phyloP scores from a whole-genome alignment of 2,797 vertebrate species.

The Tolypeutes matacus region DNA sequence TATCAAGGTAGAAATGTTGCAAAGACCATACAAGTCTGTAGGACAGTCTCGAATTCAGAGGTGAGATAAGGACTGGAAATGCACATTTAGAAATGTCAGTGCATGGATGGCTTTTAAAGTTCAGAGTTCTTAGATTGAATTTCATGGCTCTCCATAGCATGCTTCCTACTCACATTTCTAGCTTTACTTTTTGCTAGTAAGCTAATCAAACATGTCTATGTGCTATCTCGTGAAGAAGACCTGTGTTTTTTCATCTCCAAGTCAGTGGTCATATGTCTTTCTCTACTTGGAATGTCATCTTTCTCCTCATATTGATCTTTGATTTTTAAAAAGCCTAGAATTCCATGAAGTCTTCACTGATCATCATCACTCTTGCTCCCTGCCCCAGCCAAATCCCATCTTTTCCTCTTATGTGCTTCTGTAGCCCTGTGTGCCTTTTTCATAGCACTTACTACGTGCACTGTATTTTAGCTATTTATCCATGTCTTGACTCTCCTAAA shows the following conservation, averaged over 20 bases:
- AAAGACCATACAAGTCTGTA: not conserved
- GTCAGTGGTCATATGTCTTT: slow-evolving; percentile 6
- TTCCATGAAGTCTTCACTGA: not conserved
- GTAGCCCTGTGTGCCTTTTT: not conserved
- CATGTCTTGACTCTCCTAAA: slow-evolving; percentile 19
- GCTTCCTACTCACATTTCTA: not conserved
- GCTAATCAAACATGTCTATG: not conserved
- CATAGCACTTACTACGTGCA: not conserved
- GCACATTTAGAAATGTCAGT: not conserved
- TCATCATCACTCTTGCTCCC: not conserved
- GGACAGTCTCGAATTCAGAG: not conserved
- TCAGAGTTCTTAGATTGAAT: slow-evolving; percentile 30
- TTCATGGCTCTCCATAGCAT: not conserved
- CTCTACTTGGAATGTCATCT: not conserved
- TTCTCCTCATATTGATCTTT: slow-evolving; percentile 4
- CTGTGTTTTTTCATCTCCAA: slow-evolving; percentile 1
- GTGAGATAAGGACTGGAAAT: slow-evolving; percentile 4
- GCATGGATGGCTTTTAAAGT: slow-evolving; percentile 17
- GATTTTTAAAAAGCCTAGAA: slow-evolving; percentile 37
- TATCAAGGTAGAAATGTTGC: not conserved
- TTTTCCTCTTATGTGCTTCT: slow-evolving; percentile 36
- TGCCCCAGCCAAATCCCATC: not conserved
- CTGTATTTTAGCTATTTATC: not conserved
- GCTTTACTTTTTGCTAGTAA: slow-evolving; percentile 5
- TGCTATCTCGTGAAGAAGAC: not conserved